Percentiles rank a stretch among this genome's conserved stretches.
Conservation (phyloP, 2,797 vertebrate species). For the Tiaroga cobitis region DNA sequence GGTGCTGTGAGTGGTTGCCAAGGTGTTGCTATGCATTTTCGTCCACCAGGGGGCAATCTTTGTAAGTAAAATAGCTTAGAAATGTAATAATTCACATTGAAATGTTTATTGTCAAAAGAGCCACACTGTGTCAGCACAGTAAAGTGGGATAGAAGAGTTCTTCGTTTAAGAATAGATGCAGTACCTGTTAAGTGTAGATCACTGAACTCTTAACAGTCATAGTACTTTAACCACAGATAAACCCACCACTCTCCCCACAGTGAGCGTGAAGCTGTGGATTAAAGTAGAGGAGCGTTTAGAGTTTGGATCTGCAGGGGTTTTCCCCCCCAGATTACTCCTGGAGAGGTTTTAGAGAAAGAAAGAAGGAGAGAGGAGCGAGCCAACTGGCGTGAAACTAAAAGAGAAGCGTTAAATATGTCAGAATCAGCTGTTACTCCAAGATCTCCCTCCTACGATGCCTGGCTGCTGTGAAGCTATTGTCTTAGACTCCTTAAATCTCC, state of each 20-base stretch:
- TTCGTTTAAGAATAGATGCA: background rate
- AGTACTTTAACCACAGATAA: conserved; percentile 39
- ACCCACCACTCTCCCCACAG: conserved; percentile 43
- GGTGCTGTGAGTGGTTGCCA: background rate
- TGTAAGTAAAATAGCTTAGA: background rate
- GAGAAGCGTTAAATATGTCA: conserved; percentile 57
- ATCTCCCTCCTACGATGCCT: conserved; percentile 43
- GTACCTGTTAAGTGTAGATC: background rate
- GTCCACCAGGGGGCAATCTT: conserved; percentile 12
- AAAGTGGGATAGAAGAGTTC: background rate
- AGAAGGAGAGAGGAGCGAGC: conserved; percentile 41
- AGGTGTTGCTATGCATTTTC: background rate
- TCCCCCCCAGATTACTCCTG: conserved; percentile 50
- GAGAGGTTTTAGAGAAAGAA: conserved; percentile 41
- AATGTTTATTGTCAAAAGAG: background rate
- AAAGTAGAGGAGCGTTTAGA: conserved; percentile 34
- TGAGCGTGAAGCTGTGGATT: conserved; percentile 60
- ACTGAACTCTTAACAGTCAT: conserved; percentile 2
- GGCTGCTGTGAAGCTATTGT: conserved; percentile 52
- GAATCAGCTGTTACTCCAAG: conserved; percentile 60
- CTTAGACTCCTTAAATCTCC: conserved; percentile 52
- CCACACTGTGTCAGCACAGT: background rate
- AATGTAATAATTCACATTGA: background rate
- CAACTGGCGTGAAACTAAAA: conserved; percentile 60
- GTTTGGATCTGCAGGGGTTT: conserved; percentile 36